Conservation (phyloP, 37 sponge, comb jelly and placozoan genomes). For the Spongia lamella region DNA sequence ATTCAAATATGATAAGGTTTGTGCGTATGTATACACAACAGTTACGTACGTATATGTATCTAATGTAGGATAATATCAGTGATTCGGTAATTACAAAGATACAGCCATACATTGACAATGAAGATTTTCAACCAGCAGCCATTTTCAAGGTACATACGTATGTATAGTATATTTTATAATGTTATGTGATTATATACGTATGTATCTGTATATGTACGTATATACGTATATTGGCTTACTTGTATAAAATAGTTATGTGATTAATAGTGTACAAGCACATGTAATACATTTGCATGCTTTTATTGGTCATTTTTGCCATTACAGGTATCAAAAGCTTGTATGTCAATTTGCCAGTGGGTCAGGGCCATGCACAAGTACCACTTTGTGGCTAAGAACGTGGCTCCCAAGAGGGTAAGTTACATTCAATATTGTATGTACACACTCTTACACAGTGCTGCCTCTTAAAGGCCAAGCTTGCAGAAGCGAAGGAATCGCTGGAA, state of each 20-base stretch:
- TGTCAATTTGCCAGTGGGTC: slow-evolving; percentile 96
- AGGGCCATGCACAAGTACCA: slow-evolving; percentile 99
- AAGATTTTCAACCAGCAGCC: slow-evolving; percentile 85
- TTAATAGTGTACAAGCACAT: too few relatives aligned
- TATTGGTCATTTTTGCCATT: too few relatives aligned
- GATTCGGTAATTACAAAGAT: slow-evolving; percentile 86
- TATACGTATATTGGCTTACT: too few relatives aligned
- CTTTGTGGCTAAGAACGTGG: slow-evolving; percentile 90
- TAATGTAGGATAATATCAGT: slow-evolving; percentile 69
- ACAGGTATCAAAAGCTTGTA: slow-evolving; percentile 90
- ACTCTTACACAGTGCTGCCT: not conserved
- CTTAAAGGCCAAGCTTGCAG: slow-evolving; percentile 65
- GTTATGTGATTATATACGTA: too few relatives aligned
- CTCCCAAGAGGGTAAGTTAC: slow-evolving; percentile 89
- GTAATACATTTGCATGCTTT: too few relatives aligned
- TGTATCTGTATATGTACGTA: too few relatives aligned
- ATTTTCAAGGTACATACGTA: slow-evolving; percentile 65
- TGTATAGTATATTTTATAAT: too few relatives aligned
- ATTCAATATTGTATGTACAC: not conserved
- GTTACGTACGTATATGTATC: too few relatives aligned
- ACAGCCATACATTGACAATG: slow-evolving; percentile 94
- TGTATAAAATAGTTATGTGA: too few relatives aligned
- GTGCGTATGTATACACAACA: too few relatives aligned
- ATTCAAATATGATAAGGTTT: slow-evolving; percentile 87
- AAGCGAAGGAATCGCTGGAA: slow-evolving; percentile 83